Percentiles rank a stretch among this genome's conserved stretches.
Evolutionary conservation across 2,888 invertebrate species (phyloP).

Genomic region (Arctia plantaginis): DNA sequence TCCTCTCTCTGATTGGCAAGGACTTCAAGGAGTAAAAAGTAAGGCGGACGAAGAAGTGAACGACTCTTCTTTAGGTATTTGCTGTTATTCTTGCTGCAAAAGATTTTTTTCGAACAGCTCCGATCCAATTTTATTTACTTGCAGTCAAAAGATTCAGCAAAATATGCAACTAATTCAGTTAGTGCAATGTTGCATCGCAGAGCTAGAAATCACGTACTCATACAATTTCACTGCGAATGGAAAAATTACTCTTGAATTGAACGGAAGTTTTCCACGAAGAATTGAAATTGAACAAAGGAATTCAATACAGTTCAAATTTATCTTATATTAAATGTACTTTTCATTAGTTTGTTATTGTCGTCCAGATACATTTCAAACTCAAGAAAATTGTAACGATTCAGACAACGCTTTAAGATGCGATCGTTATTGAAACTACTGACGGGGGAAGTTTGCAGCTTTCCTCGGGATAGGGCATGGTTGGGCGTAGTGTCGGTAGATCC

Average conservation of each 20-base stretch:
- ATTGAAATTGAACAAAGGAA: not conserved
- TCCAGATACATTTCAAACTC: not conserved
- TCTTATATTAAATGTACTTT: not conserved
- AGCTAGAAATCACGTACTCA: not conserved
- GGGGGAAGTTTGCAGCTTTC: too few relatives aligned
- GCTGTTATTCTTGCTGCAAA: too few relatives aligned
- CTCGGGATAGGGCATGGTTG: too few relatives aligned
- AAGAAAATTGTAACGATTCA: not conserved
- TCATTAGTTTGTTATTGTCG: not conserved
- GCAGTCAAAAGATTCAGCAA: not conserved
- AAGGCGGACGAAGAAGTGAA: not conserved
- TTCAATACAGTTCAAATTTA: not conserved
- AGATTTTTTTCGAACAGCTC: not conserved
- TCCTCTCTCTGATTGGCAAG: too few relatives aligned
- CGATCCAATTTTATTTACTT: not conserved
- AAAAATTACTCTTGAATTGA: not conserved
- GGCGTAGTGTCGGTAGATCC: too few relatives aligned
- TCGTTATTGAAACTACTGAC: too few relatives aligned
- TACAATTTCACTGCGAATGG: not conserved
- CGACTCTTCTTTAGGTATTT: too few relatives aligned
- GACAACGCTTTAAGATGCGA: not conserved
- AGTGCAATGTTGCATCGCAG: not conserved
- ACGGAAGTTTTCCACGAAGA: not conserved
- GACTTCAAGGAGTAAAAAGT: not conserved
- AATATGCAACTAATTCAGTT: not conserved